Base-by-base conservation (phyloP, 1,140 invertebrate species). In the Bombus affinis region DNA sequence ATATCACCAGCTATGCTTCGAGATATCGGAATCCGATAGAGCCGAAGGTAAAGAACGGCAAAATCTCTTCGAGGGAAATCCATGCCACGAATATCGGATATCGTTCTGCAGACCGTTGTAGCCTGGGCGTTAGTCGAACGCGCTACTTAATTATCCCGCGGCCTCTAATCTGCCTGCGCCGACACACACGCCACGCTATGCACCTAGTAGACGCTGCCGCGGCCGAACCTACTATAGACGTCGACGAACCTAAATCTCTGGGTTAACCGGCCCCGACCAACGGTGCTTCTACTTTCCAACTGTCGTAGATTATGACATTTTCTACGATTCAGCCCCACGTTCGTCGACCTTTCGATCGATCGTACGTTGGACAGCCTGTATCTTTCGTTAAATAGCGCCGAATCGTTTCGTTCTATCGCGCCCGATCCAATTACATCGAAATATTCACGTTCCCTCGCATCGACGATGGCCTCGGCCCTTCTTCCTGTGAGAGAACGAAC, bases 81-180 rank as follows among this genome's bases (percentile, higher is more conserved):
- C 81, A n/a, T 44, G 77, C 42, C 83, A 88, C 80, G 89, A 88
- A 90, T 88, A 88, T 90, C 88, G 89, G 59, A 70, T 81, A 88
- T 86, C 89, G 83, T 79, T 81, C 65, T 81, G 83, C 44, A 2
- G 25, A 62, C 18, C 87, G 78, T 65, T 75, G 59, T 88, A 86
- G 88, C 86, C 86, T 90, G 91, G 92, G 92, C 93, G 94, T 94
- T 94, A 93, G 94, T 94, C 93, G 92, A 94, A 94, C 92, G 94
- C 93, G 93, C 94, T 95, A 95, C 94, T 95, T 95, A 95, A 95
- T 95, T 95, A 95, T 95, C 93, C 91, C 75, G 84, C 81, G 88
- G 92, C 92, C 94, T 95, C 94, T 95, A 95, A 95, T 95, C 94
- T 95, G 91, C 86, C 91, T 83, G 90, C 90, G 93, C 94, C 94